Conservation (phyloP, 2,888 invertebrate genomes). For the Caenorhabditis macrosperma region DNA sequence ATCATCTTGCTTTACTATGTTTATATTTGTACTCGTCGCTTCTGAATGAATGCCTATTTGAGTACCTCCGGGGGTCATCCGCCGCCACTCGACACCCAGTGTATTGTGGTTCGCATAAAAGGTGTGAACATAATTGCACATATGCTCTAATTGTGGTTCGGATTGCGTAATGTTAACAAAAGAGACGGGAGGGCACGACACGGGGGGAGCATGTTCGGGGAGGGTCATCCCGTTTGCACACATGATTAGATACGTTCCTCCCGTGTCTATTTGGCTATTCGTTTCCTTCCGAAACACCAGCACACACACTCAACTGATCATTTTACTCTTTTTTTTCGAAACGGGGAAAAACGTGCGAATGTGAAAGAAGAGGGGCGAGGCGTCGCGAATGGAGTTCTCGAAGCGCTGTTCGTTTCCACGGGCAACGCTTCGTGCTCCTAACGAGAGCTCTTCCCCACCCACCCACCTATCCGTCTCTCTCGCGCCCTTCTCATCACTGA, state of each 20-base stretch:
- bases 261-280: slow-evolving; percentile 45
- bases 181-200: slow-evolving; percentile 13
- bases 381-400: not conserved
- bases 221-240: slow-evolving; percentile 51
- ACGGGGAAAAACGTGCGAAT: not conserved
- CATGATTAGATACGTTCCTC: slow-evolving; percentile 31
- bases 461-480: slow-evolving; percentile 11
- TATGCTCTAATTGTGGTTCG: slow-evolving; percentile 47
- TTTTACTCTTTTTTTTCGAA: slow-evolving; percentile 1
- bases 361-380: not conserved
- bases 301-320: no score
- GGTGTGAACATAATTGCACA: slow-evolving; percentile 59
- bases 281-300: slow-evolving; percentile 25
- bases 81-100: slow-evolving; percentile 26
- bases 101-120: slow-evolving; percentile 27
- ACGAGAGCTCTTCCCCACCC: not conserved
- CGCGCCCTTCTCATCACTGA: slow-evolving; percentile 4
- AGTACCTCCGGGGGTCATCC: slow-evolving; percentile 6
- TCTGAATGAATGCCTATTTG: slow-evolving; percentile 3
- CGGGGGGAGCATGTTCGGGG: not conserved
- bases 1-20: not conserved
- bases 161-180: slow-evolving; percentile 58
- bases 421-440: slow-evolving; percentile 3
- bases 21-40: not conserved
- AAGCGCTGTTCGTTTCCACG: not conserved